Evolutionary conservation across 2,113 vertebrate species (phyloP).

Genomic region (Bubo blakistoni): DNA sequence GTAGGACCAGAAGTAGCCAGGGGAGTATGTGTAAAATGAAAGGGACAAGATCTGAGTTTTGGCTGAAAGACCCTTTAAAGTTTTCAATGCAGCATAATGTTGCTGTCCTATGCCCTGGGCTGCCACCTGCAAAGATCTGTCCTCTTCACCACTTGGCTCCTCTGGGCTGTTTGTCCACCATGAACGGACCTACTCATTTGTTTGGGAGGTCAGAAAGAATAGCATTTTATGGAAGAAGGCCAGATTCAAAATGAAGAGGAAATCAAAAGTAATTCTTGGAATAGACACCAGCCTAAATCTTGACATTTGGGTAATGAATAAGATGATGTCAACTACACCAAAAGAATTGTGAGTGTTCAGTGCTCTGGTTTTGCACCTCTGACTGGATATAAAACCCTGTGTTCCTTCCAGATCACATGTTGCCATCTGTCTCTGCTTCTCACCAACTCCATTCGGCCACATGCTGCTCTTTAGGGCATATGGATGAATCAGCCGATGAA

Average conservation of each 20-base stretch:
- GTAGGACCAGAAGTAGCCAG: background rate
- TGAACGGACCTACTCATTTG: background rate
- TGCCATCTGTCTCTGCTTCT: constrained; percentile 57
- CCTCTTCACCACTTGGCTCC: background rate
- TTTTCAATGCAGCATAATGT: background rate
- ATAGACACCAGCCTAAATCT: background rate
- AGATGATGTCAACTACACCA: background rate
- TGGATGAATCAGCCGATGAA: background rate
- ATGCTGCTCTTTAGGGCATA: background rate
- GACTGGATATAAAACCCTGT: constrained; percentile 35
- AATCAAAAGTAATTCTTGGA: background rate
- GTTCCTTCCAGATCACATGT: constrained; percentile 43
- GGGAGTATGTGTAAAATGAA: background rate
- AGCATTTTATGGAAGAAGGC: background rate
- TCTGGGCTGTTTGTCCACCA: background rate
- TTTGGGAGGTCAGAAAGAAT: background rate
- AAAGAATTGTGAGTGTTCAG: background rate
- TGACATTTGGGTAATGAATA: background rate
- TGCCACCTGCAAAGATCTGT: background rate
- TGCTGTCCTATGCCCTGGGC: background rate
- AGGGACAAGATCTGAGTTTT: background rate
- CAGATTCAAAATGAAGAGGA: background rate
- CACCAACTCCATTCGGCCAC: constrained; percentile 4
- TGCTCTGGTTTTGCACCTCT: background rate
- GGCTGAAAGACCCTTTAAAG: background rate